These are phyloP conservation scores for Sebastes itinus DNA, from an alignment of 2,797 vertebrate species.

Conservation along the genomic window DNA sequence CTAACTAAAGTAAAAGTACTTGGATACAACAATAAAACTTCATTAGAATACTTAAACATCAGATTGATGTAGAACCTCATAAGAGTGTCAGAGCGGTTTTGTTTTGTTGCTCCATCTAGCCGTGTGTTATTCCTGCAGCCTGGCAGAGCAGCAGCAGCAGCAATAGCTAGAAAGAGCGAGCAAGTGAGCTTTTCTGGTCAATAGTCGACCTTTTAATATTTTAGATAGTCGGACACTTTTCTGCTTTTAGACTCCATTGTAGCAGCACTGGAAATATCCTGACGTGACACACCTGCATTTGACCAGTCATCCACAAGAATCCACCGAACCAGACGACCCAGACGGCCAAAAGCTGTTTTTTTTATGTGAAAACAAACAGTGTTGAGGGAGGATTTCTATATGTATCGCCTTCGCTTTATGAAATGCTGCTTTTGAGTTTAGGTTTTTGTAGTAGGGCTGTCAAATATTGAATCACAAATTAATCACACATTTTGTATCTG, in stretches of 20 bases:
- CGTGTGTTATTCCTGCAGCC: constrained; percentile 22
- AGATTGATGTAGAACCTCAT: not conserved
- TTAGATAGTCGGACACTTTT: constrained; percentile 58
- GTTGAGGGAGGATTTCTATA: not conserved
- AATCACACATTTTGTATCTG: too few species aligned
- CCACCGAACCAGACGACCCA: not conserved
- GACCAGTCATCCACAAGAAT: constrained; percentile 45
- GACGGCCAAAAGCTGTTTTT: not conserved
- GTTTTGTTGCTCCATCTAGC: not conserved
- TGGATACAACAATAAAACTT: not conserved
- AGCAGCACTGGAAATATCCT: constrained; percentile 53
- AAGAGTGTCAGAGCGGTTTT: not conserved
- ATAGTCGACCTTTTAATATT: constrained; percentile 68
- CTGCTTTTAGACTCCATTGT: constrained; percentile 62
- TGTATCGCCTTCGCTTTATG: not conserved
- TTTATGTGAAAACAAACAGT: not conserved
- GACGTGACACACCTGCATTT: constrained; percentile 51
- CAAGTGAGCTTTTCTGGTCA: constrained; percentile 47
- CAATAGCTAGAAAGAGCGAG: constrained; percentile 19
- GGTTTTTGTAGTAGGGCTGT: not conserved
- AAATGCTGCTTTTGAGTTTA: not conserved
- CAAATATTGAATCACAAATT: too few species aligned
- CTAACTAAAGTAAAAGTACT: not conserved
- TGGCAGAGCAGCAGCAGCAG: not conserved
- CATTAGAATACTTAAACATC: not conserved